These are phyloP conservation scores for Ptyas mucosa DNA, from an alignment of 2,113 vertebrate species.

Conservation along the genomic window DNA sequence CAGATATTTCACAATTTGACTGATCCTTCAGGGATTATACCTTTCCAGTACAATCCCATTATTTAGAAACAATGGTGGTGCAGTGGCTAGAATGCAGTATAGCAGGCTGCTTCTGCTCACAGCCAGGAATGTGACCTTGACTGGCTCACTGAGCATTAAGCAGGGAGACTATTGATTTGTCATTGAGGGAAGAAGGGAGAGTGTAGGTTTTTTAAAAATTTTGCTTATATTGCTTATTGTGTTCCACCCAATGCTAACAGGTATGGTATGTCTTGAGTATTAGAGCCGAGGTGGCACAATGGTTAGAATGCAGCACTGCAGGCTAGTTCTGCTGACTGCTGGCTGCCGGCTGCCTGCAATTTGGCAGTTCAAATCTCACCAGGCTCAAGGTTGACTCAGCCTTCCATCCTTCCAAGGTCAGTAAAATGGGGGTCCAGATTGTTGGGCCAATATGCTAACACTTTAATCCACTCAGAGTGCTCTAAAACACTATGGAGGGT, in stretches of 20 bases:
- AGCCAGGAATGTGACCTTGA: background rate
- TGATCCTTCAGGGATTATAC: background rate
- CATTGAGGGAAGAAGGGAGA: too few relatives aligned
- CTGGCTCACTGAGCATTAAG: too few relatives aligned
- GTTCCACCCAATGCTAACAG: too few relatives aligned
- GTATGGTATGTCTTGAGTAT: too few relatives aligned
- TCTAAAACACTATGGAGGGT: background rate
- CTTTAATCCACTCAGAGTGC: background rate
- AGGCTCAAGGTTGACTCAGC: background rate
- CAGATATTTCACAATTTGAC: background rate
- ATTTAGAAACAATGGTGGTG: background rate
- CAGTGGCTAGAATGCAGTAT: background rate
- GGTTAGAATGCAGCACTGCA: too few relatives aligned
- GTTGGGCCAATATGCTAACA: background rate
- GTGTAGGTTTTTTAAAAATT: too few relatives aligned
- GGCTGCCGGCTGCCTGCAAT: too few relatives aligned
- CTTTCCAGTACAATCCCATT: background rate
- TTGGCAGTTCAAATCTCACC: too few relatives aligned
- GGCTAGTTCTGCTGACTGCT: too few relatives aligned
- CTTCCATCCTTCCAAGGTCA: background rate
- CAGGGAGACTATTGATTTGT: too few relatives aligned
- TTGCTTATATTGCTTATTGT: too few relatives aligned
- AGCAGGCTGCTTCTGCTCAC: background rate
- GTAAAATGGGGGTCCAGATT: background rate
- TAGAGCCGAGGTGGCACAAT: too few relatives aligned